Base-by-base conservation (phyloP, 2,888 invertebrate genomes). In the Stenolophus ochropezus region DNA sequence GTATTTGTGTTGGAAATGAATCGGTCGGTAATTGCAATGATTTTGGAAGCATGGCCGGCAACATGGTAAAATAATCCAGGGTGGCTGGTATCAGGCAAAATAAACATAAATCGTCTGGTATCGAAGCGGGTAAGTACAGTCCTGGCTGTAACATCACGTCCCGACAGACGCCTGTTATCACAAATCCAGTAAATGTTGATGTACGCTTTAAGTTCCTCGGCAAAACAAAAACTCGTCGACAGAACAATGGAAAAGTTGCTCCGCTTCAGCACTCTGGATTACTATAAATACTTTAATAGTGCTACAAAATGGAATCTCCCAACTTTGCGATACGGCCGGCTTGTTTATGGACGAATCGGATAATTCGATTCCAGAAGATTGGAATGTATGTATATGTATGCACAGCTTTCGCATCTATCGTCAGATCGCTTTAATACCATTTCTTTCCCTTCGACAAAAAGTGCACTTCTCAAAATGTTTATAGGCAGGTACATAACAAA, bases 221-320 rank as follows among this genome's bases (percentile, higher is more conserved):
- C 75, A 77, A 77, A 77, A 77, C 77, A 77, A 77, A 61, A 77
- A 77, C 61, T 47, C 53, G 58, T 58, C 58, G 47, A 47, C 56
- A 42, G 61, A 77, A 77, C 77, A 77, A 77, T 77, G 77, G 77
- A 58, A 77, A 77, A 77, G 56, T 77, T 77, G 61, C 61, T 58
- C 23, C 77, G 76, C 56, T 56, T 27, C 53, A 76, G 58, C 53
- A 61, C 77, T 77, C 77, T 77, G 61, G 77, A 77, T 77, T 77
- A 77, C 77, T 77, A 77, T 77, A 58, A 77, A 77, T 77, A 77
- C 77, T 77, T 77, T 77, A 77, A 77, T 77, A 77, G 77, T 77
- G 61, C 61, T 61, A 61, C 77, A 47, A 61, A 77, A 77, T 77
- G 61, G 77, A 77, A 58, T 77, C 77, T 61, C 27, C 53, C 56